phyloP scores from a whole-genome alignment of 1,140 invertebrate species.

The Zaprionus vittiger region DNA sequence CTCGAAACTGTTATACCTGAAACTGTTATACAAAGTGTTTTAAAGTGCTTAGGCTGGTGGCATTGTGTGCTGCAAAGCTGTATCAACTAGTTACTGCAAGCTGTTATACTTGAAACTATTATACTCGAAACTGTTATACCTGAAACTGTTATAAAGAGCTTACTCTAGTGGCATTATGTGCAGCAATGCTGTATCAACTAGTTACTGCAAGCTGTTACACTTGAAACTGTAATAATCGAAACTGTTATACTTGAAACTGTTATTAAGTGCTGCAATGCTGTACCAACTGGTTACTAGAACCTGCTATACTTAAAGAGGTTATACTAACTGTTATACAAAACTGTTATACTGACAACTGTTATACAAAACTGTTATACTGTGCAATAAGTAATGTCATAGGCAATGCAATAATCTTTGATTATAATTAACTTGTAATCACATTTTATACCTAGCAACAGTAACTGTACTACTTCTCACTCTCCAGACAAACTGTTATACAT shows the following conservation, averaged over 20 bases:
- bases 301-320: too few species aligned
- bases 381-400: background rate
- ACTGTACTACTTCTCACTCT: background rate
- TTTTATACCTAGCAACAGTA: too few species aligned
- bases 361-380: conserved; percentile 17
- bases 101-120: background rate
- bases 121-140: background rate
- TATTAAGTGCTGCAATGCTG: too few species aligned
- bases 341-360: background rate
- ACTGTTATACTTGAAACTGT: background rate
- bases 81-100: background rate
- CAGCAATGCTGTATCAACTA: too few species aligned
- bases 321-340: background rate
- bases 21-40: background rate
- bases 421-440: too few species aligned
- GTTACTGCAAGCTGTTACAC: background rate
- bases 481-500: background rate
- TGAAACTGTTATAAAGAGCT: background rate
- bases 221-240: background rate
- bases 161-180: too few species aligned
- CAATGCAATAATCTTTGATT: conserved; percentile 6
- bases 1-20: background rate
- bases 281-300: too few species aligned
- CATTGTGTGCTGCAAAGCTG: too few species aligned
- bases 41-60: too few species aligned